Evolutionary conservation across 1,140 invertebrate species (phyloP).

Genomic region (Zaprionus ghesquierei): DNA sequence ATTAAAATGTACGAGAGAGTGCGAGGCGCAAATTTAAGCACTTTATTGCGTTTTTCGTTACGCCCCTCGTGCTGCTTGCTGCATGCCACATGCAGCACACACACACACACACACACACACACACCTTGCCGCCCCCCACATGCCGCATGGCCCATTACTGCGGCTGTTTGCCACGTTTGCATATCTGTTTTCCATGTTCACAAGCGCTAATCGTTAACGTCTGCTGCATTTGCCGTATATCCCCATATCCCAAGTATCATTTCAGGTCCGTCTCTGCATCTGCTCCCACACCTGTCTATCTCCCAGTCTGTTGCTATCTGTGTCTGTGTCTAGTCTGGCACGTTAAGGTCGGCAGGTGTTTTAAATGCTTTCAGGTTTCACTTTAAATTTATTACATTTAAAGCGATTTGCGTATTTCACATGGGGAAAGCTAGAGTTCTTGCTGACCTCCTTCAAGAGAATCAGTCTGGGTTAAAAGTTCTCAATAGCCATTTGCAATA

Average conservation of each 20-base stretch:
- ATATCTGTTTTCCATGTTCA: conserved; percentile 76
- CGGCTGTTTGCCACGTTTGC: conserved; percentile 74
- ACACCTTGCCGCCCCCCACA: neutral
- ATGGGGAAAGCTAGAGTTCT: too few relatives aligned
- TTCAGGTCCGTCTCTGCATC: conserved; percentile 15
- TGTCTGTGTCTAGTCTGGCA: neutral
- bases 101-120: neutral
- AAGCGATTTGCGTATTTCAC: neutral
- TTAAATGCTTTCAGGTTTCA: neutral
- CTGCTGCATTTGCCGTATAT: conserved; percentile 9
- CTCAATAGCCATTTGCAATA: too few relatives aligned
- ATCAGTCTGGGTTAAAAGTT: too few relatives aligned
- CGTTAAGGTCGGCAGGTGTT: neutral
- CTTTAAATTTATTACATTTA: neutral
- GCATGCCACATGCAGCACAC: neutral
- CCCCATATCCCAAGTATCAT: neutral
- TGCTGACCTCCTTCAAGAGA: too few relatives aligned
- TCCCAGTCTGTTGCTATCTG: neutral
- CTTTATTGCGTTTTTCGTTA: conserved; percentile 64
- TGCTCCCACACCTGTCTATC: neutral
- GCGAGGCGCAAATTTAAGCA: conserved; percentile 66
- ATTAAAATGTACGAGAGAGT: conserved; percentile 65
- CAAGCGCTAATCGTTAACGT: conserved; percentile 66
- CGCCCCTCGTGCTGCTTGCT: neutral
- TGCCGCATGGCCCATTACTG: conserved; percentile 29